A percentile compares a stretch with the other conserved stretches of the same genome.
Evolutionary conservation across 2,113 vertebrate species (phyloP).

Genomic region (Brachyistius frenatus): DNA sequence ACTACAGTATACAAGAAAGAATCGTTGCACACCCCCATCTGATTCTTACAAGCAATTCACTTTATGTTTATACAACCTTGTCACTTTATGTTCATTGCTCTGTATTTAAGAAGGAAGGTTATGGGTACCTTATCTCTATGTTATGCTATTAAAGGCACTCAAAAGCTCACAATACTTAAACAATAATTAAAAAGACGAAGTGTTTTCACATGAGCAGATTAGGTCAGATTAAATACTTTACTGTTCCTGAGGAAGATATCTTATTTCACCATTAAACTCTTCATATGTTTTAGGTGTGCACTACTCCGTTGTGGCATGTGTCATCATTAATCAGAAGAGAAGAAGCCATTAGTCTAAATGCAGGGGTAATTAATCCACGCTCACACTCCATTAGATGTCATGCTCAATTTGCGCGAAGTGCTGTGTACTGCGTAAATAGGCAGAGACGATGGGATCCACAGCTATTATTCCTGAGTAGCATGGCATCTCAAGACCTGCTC

Average conservation of each 20-base stretch:
- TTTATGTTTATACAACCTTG: not conserved
- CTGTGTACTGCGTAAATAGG: constrained; percentile 71
- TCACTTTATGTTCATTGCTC: not conserved
- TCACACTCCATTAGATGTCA: constrained; percentile 72
- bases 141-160: not conserved
- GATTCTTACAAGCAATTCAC: too few relatives aligned
- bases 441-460: constrained; percentile 38
- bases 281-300: constrained; percentile 48
- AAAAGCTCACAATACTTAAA: not conserved
- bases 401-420: constrained; percentile 67
- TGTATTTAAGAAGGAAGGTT: too few relatives aligned
- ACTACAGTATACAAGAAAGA: too few relatives aligned
- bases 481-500: constrained; percentile 3
- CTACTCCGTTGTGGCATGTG: constrained; percentile 59
- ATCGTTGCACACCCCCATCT: too few relatives aligned
- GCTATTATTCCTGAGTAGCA: constrained; percentile 30
- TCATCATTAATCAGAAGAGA: constrained; percentile 75
- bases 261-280: constrained; percentile 24
- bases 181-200: not conserved
- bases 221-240: not conserved
- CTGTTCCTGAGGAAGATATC: not conserved
- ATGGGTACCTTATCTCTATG: not conserved
- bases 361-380: constrained; percentile 72
- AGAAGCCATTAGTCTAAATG: constrained; percentile 71
- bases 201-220: not conserved